Percentiles rank a stretch among this genome's conserved stretches.
Conservation (phyloP, 2,888 invertebrate genomes). For the Hydropsyche betteni region DNA sequence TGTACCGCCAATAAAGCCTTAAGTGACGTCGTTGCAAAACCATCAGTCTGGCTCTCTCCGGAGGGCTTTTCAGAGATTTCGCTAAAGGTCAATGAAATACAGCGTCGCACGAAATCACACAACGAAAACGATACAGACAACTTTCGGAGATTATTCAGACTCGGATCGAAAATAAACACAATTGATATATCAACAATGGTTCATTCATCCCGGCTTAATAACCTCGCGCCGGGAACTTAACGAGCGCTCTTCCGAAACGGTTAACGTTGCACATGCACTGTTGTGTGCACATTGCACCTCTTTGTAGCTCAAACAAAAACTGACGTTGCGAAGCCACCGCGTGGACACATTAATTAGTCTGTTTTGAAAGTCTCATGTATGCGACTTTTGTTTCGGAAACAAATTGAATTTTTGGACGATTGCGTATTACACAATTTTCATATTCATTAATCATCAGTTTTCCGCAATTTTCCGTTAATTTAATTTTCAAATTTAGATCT, state of each 20-base stretch:
- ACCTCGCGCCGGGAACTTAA: constrained; percentile 2
- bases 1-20: constrained; percentile 22
- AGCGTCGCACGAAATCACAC: too few species aligned
- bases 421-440: too few species aligned
- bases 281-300: not conserved
- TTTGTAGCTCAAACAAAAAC: constrained; percentile 23
- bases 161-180: not conserved
- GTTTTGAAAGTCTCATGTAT: not conserved
- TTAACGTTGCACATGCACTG: constrained; percentile 14
- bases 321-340: constrained; percentile 13
- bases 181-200: constrained; percentile 1
- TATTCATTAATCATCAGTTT: too few species aligned
- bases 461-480: too few species aligned
- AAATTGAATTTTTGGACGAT: too few species aligned
- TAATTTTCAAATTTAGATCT: too few species aligned
- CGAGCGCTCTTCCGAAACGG: constrained; percentile 19
- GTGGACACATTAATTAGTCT: constrained; percentile 33
- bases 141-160: not conserved
- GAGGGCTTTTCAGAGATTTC: constrained; percentile 23
- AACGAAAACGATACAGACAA: too few species aligned
- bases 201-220: constrained; percentile 19
- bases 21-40: constrained; percentile 6
- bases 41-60: not conserved
- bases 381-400: too few species aligned
- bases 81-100: constrained; percentile 25